phyloP scores from a whole-genome alignment of 2,113 vertebrate species.

The Haemorhous mexicanus region DNA sequence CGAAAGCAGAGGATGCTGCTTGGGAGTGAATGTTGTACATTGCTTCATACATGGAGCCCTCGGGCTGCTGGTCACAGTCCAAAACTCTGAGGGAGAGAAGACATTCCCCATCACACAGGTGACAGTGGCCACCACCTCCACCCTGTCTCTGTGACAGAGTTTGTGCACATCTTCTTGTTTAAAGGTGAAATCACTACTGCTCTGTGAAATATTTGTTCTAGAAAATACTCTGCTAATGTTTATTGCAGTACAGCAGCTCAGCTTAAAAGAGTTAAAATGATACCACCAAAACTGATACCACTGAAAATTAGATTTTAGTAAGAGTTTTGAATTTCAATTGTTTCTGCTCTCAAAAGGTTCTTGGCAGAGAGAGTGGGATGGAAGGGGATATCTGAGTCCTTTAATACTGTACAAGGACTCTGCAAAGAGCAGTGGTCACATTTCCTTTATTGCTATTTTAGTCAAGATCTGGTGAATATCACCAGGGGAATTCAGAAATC shows the following conservation, averaged over 20 bases:
- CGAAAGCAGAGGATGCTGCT: conserved; percentile 30
- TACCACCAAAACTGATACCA: background rate
- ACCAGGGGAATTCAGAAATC: background rate
- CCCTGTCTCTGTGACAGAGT: background rate
- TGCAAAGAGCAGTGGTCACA: background rate
- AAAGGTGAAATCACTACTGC: background rate
- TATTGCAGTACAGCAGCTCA: background rate
- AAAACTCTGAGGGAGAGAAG: conserved; percentile 53
- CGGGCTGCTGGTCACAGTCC: conserved; percentile 76
- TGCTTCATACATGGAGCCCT: conserved; percentile 86
- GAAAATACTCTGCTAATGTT: background rate
- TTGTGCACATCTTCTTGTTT: background rate
- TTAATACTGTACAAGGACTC: background rate
- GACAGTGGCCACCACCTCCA: background rate
- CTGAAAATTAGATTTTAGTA: background rate
- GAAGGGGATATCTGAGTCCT: background rate
- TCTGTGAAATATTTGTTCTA: background rate
- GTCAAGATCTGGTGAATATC: background rate
- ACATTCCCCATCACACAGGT: background rate
- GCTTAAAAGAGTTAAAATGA: background rate
- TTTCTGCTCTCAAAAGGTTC: background rate
- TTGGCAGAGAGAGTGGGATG: background rate
- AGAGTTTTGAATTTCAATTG: background rate
- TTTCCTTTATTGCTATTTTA: background rate
- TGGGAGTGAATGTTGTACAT: conserved; percentile 93